Base-by-base conservation (phyloP, 2,888 invertebrate genomes). In the Camponotus fellah region DNA sequence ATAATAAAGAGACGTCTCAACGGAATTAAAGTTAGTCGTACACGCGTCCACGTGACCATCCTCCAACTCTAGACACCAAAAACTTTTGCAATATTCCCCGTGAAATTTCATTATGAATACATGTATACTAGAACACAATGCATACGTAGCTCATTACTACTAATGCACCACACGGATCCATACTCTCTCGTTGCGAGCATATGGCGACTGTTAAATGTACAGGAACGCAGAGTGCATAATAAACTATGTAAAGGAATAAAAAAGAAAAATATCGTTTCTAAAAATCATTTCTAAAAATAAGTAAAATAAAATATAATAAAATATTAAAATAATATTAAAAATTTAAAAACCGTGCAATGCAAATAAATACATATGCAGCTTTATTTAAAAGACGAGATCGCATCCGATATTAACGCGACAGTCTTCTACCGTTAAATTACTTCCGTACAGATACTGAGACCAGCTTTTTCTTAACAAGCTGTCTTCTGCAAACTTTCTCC, bases 61-160 rank as follows among this genome's bases (percentile, higher is more conserved):
- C 83, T 37, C 74, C 83, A 80, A 88, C 80, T 79, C 64, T 34
- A 32, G 82, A 65, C 75, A 74, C 75, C 86, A 66, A 65, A 83
- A 89, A 89, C 86, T 89, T 86, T 81, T 74, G 82, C 58, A 66
- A 68, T 79, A 71, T 88, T 83, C 76, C 40, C 34, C 62, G 46
- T 17, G 49, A 83, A 86, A 89, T 89, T 88, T 88, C 90, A 89
- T 89, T 26, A 60, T n/a, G 17, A 32, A 40, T 10, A n/a, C 14
- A 46, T 34, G 12, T 12, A 74, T 17, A 72, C 74, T 2, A 3
- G 3, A 2, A 17, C 34, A 46, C 46, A 46, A 60, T 81, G 68
- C 62, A 43, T 83, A 83, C 40, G 34, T 60, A 79, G 81, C 85
- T 88, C 86, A 86, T 88, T 88, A 83, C 77, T 76, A 80, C 49